Percentiles rank a stretch among this genome's conserved stretches.
Evolutionary conservation across 2,113 vertebrate species (phyloP).

Genomic region (Channa maculata): DNA sequence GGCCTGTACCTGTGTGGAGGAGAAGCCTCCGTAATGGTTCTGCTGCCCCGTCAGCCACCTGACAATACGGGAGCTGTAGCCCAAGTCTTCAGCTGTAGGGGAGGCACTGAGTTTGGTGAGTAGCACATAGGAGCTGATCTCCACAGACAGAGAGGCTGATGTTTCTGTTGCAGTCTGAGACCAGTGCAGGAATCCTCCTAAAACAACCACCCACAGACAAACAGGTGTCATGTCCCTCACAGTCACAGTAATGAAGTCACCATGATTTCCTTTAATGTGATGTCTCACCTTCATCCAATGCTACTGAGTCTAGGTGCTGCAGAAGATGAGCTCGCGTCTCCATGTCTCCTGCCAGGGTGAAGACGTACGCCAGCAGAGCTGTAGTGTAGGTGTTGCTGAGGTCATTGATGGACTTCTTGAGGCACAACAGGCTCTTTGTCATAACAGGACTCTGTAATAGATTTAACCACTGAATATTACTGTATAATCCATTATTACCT

Average conservation of each 20-base stretch:
- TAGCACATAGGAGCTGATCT: conserved; percentile 84
- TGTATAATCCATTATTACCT: too few species aligned
- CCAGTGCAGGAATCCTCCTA: conserved; percentile 74
- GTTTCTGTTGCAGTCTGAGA: conserved; percentile 51
- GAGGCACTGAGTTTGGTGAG: conserved; percentile 79
- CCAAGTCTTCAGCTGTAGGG: conserved; percentile 58
- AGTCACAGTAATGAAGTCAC: not conserved
- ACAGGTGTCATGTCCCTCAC: not conserved
- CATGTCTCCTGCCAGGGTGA: conserved; percentile 84
- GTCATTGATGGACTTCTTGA: conserved; percentile 60
- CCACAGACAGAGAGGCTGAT: conserved; percentile 78
- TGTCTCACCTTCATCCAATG: conserved; percentile 47
- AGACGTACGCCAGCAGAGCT: conserved; percentile 88
- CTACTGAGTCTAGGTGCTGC: conserved; percentile 53
- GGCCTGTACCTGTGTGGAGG: conserved; percentile 85
- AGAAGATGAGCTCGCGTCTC: conserved; percentile 70
- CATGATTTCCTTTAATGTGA: not conserved
- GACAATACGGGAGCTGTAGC: conserved; percentile 73
- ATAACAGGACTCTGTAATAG: conserved; percentile 75
- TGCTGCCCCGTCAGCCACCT: conserved; percentile 85
- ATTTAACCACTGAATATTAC: not conserved
- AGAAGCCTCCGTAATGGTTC: conserved; percentile 87
- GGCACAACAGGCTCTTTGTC: conserved; percentile 81
- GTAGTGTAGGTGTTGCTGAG: conserved; percentile 82
- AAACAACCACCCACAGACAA: conserved; percentile 8